Evolutionary conservation across 2,113 vertebrate species (phyloP), one percentile per base, ranked within the genome.

Genomic region (Pan paniscus): DNA sequence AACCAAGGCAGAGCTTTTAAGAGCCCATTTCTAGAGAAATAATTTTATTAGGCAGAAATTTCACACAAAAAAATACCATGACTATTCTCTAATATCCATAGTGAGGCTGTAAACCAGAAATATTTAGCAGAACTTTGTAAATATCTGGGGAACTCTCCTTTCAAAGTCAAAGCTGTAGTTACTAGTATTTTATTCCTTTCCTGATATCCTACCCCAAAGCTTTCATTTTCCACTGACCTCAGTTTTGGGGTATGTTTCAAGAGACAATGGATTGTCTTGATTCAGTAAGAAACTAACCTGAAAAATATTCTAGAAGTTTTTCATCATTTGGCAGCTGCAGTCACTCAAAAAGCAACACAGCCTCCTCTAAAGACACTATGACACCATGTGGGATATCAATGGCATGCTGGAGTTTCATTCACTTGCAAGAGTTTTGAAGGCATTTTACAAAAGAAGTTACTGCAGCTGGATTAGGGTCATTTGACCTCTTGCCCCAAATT

Each of bases 1-100:
- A 70, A 38, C 4, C 5, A 57, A 23, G 18, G 43, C 25, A 96
- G 48, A 94, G 23, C 2, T 88, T 86, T 84, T 40, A 79, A 20
- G 57, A 84, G n/a, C 48, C n/a, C 32, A 68, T 73, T 85, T 76
- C 57, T 82, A 90, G 72, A 95, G 35, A 46, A 57, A 95, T 2
- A 87, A 27, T 64, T 81, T n/a, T 8, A 40, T 57, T n/a, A 68
- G n/a, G 38, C 8, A 72, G 38, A 72, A 64, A 11, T 78, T 55
- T 55, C 0, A 2, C 38, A 20, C 20, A 2, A 20, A 55, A 55
- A 55, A 40, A 27, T 27, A n/a, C 16, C 5, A 43, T 8, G 7
- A 91, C 27, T 40, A 79, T 73, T 59, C 23, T 90, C 7, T 87
- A 57, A 94, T 82, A 87, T 48, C 46, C n/a, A 57, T 7, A 83